Evolutionary conservation across 2,797 vertebrate genomes (phyloP), one percentile per base, ranked within the genome.

Genomic region (Anas acuta): DNA sequence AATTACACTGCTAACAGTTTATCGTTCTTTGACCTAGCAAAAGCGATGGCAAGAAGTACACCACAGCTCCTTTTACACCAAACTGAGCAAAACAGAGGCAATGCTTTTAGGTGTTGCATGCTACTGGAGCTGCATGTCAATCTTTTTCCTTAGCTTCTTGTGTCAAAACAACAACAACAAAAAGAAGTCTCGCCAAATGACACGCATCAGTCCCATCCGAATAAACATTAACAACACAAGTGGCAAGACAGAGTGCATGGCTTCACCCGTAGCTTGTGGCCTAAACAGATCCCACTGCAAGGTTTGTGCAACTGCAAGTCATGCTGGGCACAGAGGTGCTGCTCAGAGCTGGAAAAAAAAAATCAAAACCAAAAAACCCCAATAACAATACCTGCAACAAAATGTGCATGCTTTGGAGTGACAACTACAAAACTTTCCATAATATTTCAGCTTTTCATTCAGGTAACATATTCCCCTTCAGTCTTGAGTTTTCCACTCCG

Each of bases 311-410:
- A 51, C 61, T 56, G 41, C 61, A 57, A 37, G 32, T 65, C n/a
- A 11, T 13, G 35, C 77, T 17, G 25, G 23, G 20, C 26, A 21
- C 37, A 77, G 60, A 61, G 30, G 45, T 3, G 4, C 11, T 53
- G 56, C 61, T 72, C 0, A 0, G 0, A 51, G 35, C 5, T 7
- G 2, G 15, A 49, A 49, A 49, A 51, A 39, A 51, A 9, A 51
- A 51, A 26, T 37, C 26, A 64, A 21, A 64, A 30, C 18, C 61
- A 53, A 26, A 53, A 53, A 51, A 53, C 2, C 19, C 61, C 72
- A 84, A 33, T 33, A n/a, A 41, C 21, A 43, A 71, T 32, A 9
- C 28, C 53, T 4, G 21, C 37, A 58, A 45, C 28, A 45, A 70
- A 67, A 67, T 5, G 45, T 0, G 6, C 13, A 2, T 6, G 1